Base-by-base conservation (phyloP, 2,113 vertebrate species). In the Neoarius graeffei region DNA sequence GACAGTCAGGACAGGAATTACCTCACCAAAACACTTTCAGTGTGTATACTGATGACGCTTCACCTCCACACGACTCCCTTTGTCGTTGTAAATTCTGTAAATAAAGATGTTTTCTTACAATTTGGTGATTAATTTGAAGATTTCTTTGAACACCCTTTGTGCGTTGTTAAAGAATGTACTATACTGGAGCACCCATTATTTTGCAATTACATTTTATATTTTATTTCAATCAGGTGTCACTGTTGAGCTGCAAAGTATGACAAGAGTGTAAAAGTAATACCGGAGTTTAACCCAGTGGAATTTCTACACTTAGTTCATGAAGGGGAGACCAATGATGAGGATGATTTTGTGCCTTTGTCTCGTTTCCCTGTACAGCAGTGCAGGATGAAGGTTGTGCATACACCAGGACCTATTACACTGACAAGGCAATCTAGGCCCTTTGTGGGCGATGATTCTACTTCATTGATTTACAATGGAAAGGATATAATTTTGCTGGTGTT, bases 391-490 rank as follows among this genome's bases (percentile, higher is more conserved):
- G 96, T 94, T 97, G 95, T 96, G 94, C 96, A 95, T 95, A 94
- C 95, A 94, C 94, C 94, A 23, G 93, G 95, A 95, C 95, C 96
- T 97, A 96, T 96, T 96, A 95, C 96, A 96, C 96, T 95, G 94
- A 96, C 95, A 95, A 95, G 95, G 94, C 96, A 96, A 96, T 97
- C 97, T 96, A 96, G 95, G 95, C 94, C 96, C 94, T 96, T 98
- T 97, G 97, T 98, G 95, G 92, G 89, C 93, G 91, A 95, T 96
- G 97, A 96, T 97, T 97, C 97, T 97, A 93, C 96, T 96, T 96
- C 96, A 96, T 96, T 96, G 97, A 97, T 97, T 97, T 97, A 96
- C 96, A 96, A 97, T 96, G 93, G 96, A 94, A 96, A 96, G 96
- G 96, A 97, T 97, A 97, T 97, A 96, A 96, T 98, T 97, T 92